A percentile compares a stretch with the other conserved stretches of the same genome.
Evolutionary conservation across 2,113 vertebrate species (phyloP).

Genomic region (Amia ocellicauda): DNA sequence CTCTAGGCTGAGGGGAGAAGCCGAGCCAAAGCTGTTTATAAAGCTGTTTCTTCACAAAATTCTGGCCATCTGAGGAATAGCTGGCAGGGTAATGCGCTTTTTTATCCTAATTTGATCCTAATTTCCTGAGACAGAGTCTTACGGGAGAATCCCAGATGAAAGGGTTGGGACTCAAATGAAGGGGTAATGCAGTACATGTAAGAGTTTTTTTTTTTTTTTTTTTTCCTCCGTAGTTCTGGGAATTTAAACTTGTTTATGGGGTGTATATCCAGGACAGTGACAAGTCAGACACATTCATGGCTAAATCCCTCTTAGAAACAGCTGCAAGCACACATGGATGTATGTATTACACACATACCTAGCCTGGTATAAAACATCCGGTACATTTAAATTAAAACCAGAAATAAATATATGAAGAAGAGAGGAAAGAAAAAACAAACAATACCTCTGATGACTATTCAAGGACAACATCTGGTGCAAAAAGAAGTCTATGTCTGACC

Average conservation of each 20-base stretch:
- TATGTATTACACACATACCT: slow-evolving; percentile 28
- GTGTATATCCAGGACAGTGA: slow-evolving; percentile 63
- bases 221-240: slow-evolving; percentile 11
- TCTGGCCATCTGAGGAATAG: slow-evolving; percentile 11
- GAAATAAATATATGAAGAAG: slow-evolving; percentile 61
- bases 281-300: slow-evolving; percentile 61
- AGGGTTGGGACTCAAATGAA: slow-evolving; percentile 53
- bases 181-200: slow-evolving; percentile 37
- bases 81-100: slow-evolving; percentile 17
- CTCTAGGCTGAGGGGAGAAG: neutral
- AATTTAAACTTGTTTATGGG: slow-evolving; percentile 46
- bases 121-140: slow-evolving; percentile 45
- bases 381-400: slow-evolving; percentile 75
- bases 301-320: slow-evolving; percentile 44
- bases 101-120: slow-evolving; percentile 61
- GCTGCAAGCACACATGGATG: slow-evolving; percentile 1
- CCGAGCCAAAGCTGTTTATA: neutral
- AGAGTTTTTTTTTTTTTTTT: slow-evolving; percentile 29
- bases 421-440: neutral
- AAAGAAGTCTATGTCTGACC: no score
- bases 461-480: no score
- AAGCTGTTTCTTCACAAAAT: neutral
- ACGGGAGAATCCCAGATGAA: slow-evolving; percentile 45
- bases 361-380: slow-evolving; percentile 59
- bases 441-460: no score